Base-by-base conservation (phyloP, 2,888 invertebrate genomes). In the Plebejus anna region DNA sequence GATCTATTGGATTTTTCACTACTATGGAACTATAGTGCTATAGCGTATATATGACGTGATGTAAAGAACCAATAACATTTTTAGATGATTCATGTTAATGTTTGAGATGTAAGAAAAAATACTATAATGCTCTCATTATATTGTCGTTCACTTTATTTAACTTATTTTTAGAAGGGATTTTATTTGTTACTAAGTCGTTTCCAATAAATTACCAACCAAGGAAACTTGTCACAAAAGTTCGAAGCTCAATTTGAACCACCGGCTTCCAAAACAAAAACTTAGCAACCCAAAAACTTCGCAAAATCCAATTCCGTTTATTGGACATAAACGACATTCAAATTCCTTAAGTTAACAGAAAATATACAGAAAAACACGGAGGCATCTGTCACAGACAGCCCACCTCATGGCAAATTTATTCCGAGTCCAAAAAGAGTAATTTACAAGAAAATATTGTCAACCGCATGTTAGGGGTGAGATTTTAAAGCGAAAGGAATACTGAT, bases 401-500 rank as follows among this genome's bases (percentile, higher is more conserved):
- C 82, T 83, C 80, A 81, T 82, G 78, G 84, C 83, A 88, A 90
- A 90, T 90, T 90, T 90, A 90, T 91, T 90, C 89, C 28, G 72
- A 82, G 85, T 86, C 88, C 87, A 82, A 83, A 87, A 89, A 88
- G 89, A 90, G 90, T 90, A 87, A 90, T 90, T 90, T 90, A 89
- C 88, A 89, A 84, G 87, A 86, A 90, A 61, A 89, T 89, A 89
- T 89, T 89, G 89, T 89, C 88, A 86, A 82, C 85, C 82, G 83
- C 88, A 88, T 73, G 66, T 70, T 61, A 28, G 57, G 47, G 79
- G 81, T 70, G 80, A 78, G 77, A 76, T 78, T 79, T 76, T 76
- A 77, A 78, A 75, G 71, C 76, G 42, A 47, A 22, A 7, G 70
- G 72, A 72, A 75, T 76, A 70, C 32, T 57, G 51, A 47, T 61